Evolutionary conservation across 2,797 vertebrate genomes (phyloP), one percentile per base, ranked within the genome.

Genomic region (Steatocranus sp.): DNA sequence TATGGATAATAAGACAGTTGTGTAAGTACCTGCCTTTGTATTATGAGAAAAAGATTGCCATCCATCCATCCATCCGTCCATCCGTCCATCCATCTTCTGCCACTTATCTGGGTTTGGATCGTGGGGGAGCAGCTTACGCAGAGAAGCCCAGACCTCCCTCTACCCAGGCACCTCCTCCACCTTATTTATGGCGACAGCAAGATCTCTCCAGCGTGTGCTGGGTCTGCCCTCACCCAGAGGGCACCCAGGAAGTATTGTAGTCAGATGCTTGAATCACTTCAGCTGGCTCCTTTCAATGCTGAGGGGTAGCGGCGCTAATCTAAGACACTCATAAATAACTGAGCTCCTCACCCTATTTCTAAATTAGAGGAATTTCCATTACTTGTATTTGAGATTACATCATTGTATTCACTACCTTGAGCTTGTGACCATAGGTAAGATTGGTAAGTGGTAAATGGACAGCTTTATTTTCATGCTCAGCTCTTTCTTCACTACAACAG

Each of bases 391-490:
- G 36, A 38, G 2, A 41, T 66, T 3, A 38, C 30, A 38, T 41
- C 20, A 2, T 15, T 66, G 20, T 23, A 15, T 20, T 23, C 34
- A 38, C n/a, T 66, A 41, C 7, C 18, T 38, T 38, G 34, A 66
- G 34, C 7, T 66, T 23, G n/a, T 66, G n/a, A 66, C n/a, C 11
- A 38, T 9, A 23, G 34, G 61, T 66, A 23, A 6, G 61, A 11
- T 36, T 38, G 5, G 7, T 20, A 38, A 38, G 34, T 61, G 30
- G 36, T 66, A 66, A 23, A 23, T 15, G 6, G 34, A 66, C 61
- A 66, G n/a, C 34, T 66, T 66, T 12, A 38, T 23, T 66, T 66
- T 66, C n/a, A 66, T 9, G n/a, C 34, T 51, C 50, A 51, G 50
- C 50, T 23, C n/a, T 41, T 61, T 61, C 61, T 41, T 66, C 8